phyloP scores from a whole-genome alignment of 2,888 invertebrate genomes.

The Pinctada fucata region DNA sequence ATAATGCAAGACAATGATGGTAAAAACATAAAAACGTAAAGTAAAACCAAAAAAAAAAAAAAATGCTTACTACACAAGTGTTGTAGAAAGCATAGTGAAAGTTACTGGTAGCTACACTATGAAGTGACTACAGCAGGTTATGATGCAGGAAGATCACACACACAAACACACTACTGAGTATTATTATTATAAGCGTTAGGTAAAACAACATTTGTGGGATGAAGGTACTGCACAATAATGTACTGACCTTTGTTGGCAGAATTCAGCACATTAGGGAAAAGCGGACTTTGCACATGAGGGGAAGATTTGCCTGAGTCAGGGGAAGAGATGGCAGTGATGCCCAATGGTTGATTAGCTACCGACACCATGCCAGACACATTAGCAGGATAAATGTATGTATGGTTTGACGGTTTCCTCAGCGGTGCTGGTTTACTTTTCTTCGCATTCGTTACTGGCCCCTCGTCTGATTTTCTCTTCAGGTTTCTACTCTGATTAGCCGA shows the following conservation, averaged over 20 bases:
- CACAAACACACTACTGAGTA: slow-evolving; percentile 8
- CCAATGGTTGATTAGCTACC: slow-evolving; percentile 49
- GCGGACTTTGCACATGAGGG: slow-evolving; percentile 21
- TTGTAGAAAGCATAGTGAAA: too few species aligned
- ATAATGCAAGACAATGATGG: too few species aligned
- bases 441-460: neutral
- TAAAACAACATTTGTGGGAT: slow-evolving; percentile 2
- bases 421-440: neutral
- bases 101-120: too few species aligned
- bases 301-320: slow-evolving; percentile 39
- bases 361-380: slow-evolving; percentile 34
- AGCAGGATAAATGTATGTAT: slow-evolving; percentile 22
- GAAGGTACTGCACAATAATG: slow-evolving; percentile 11
- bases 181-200: slow-evolving; percentile 33
- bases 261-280: slow-evolving; percentile 4
- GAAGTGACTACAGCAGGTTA: neutral
- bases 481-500: neutral
- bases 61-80: too few species aligned
- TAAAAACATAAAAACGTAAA: too few species aligned
- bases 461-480: neutral
- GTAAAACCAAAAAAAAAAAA: too few species aligned
- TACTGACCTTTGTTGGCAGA: slow-evolving; percentile 20
- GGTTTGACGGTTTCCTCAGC: neutral
- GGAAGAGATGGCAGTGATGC: slow-evolving; percentile 49
- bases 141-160: neutral